Percentiles rank a stretch among this genome's conserved stretches.
phyloP scores from a whole-genome alignment of 23 tunicate genomes.

The Diplosoma virens region DNA sequence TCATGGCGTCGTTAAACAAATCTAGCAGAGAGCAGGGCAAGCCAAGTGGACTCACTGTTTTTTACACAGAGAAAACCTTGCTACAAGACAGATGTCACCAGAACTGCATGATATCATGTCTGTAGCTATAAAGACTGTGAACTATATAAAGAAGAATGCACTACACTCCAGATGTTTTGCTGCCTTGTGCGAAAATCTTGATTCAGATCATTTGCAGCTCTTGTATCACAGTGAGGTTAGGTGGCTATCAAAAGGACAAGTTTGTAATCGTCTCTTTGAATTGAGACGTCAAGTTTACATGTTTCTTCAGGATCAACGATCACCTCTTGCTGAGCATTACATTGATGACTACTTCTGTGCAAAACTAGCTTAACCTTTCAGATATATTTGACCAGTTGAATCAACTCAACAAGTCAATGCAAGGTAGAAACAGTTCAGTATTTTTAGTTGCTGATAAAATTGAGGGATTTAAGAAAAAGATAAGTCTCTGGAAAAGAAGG shows the following conservation, averaged over 20 bases:
- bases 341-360: constrained; percentile 46
- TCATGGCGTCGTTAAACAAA: too few species aligned
- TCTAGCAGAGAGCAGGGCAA: constrained; percentile 10
- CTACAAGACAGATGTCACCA: constrained; percentile 62
- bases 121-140: constrained; percentile 52
- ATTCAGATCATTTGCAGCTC: constrained; percentile 50
- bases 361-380: constrained; percentile 53
- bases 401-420: constrained; percentile 57
- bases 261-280: constrained; percentile 54
- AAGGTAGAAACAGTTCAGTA: too few species aligned
- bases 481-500: constrained; percentile 36
- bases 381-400: constrained; percentile 40
- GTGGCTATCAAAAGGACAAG: constrained; percentile 55
- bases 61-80: too few species aligned
- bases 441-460: too few species aligned
- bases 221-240: constrained; percentile 50
- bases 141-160: constrained; percentile 61
- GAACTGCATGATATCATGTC: constrained; percentile 44
- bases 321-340: constrained; percentile 60
- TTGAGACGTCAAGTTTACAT: constrained; percentile 52
- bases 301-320: constrained; percentile 35
- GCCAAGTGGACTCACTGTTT: constrained; percentile 52
- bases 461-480: constrained; percentile 28
- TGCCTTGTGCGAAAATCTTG: constrained; percentile 43
- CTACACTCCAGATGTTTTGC: constrained; percentile 50